These are phyloP conservation scores for Teleopsis dalmanni DNA, from an alignment of 1,140 invertebrate species.

Conservation along the genomic window DNA sequence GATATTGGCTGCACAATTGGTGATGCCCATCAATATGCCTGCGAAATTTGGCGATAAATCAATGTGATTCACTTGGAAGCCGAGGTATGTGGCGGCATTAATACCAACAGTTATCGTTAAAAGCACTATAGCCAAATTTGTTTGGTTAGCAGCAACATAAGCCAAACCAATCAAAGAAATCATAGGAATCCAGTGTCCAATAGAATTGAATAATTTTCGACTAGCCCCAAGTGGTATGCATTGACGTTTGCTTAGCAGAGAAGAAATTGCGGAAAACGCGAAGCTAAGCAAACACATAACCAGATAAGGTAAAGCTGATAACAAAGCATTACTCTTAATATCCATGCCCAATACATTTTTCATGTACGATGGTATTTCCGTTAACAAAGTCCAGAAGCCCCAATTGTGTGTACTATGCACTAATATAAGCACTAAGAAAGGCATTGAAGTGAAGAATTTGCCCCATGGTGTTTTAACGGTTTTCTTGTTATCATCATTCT, in stretches of 20 bases:
- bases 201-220: slow-evolving; percentile 62
- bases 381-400: slow-evolving; percentile 91
- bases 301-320: slow-evolving; percentile 76
- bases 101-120: slow-evolving; percentile 65
- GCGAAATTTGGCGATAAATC: slow-evolving; percentile 72
- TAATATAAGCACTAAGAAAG: slow-evolving; percentile 76
- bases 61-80: slow-evolving; percentile 61
- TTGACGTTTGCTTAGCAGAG: slow-evolving; percentile 50
- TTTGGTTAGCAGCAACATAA: slow-evolving; percentile 51
- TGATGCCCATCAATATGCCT: slow-evolving; percentile 61
- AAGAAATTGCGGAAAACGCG: slow-evolving; percentile 47
- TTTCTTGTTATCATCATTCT: neutral
- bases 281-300: slow-evolving; percentile 64
- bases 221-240: slow-evolving; percentile 48
- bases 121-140: slow-evolving; percentile 51
- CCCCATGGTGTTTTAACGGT: slow-evolving; percentile 56
- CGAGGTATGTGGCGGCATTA: slow-evolving; percentile 68
- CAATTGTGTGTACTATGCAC: slow-evolving; percentile 85
- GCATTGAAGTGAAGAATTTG: slow-evolving; percentile 61
- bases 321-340: slow-evolving; percentile 63
- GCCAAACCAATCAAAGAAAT: slow-evolving; percentile 53
- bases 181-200: slow-evolving; percentile 56
- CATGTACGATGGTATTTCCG: slow-evolving; percentile 88
- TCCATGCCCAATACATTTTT: slow-evolving; percentile 68
- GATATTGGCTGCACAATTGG: slow-evolving; percentile 67